Conservation (phyloP, 2,888 invertebrate species). For the Gymnosoma rotundatum region DNA sequence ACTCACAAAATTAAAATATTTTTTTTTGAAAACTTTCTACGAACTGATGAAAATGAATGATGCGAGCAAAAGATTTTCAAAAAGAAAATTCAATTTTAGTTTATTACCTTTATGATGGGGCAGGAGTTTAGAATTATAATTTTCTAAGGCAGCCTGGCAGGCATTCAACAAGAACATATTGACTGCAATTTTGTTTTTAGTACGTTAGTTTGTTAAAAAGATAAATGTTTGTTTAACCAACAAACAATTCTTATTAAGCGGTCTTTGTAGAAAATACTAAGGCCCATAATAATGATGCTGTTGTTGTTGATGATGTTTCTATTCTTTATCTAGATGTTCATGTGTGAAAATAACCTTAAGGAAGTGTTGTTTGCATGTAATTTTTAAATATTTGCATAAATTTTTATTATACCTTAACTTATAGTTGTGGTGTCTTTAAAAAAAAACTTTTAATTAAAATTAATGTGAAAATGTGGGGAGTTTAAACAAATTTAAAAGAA, state of each 20-base stretch:
- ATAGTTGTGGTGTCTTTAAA: slow-evolving; percentile 45
- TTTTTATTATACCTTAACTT: slow-evolving; percentile 40
- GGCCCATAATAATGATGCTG: not conserved
- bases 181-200: not conserved
- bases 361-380: slow-evolving; percentile 38
- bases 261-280: not conserved
- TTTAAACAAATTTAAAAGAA: not conserved
- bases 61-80: not conserved
- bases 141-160: slow-evolving; percentile 38
- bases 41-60: slow-evolving; percentile 61
- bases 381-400: slow-evolving; percentile 51
- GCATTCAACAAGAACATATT: slow-evolving; percentile 7
- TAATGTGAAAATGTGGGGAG: slow-evolving; percentile 54
- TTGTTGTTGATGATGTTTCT: slow-evolving; percentile 9
- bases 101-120: slow-evolving; percentile 59
- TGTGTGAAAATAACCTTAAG: slow-evolving; percentile 47
- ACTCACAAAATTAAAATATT: slow-evolving; percentile 55
- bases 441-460: slow-evolving; percentile 65
- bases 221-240: slow-evolving; percentile 60
- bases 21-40: slow-evolving; percentile 42
- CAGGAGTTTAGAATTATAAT: slow-evolving; percentile 29
- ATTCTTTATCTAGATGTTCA: slow-evolving; percentile 2
- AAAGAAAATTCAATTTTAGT: slow-evolving; percentile 61
- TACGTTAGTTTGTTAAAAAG: slow-evolving; percentile 31
- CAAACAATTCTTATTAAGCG: slow-evolving; percentile 39